A percentile compares a stretch with the other conserved stretches of the same genome.
phyloP scores from a whole-genome alignment of 2,113 vertebrate genomes.

The Edolisoma coerulescens region DNA sequence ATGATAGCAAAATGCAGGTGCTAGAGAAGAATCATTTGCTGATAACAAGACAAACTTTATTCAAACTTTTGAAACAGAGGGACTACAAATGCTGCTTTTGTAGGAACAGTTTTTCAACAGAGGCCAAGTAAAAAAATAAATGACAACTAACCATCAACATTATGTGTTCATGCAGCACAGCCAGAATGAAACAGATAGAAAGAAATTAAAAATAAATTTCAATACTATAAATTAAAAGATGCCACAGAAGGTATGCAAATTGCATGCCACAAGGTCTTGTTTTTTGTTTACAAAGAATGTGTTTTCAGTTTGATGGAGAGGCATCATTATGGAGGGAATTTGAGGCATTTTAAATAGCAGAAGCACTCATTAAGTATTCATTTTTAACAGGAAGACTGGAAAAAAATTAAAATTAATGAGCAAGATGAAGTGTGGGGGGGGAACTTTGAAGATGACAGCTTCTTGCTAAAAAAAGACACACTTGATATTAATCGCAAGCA shows the following conservation, averaged over 20 bases:
- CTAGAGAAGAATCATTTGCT: neutral
- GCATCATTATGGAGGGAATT: conserved; percentile 64
- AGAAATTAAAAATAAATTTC: conserved; percentile 45
- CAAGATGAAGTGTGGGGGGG: conserved; percentile 9
- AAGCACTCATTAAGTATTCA: conserved; percentile 64
- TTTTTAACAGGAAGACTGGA: conserved; percentile 63
- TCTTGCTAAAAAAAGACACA: conserved; percentile 42
- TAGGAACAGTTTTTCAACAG: neutral
- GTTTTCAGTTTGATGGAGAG: conserved; percentile 63
- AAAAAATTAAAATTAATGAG: conserved; percentile 70
- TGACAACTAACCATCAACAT: neutral
- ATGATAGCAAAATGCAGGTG: neutral
- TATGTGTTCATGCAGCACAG: conserved; percentile 56
- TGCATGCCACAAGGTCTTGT: conserved; percentile 35
- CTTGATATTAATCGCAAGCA: conserved; percentile 49
- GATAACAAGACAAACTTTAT: neutral
- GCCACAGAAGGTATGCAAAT: conserved; percentile 65
- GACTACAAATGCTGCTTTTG: neutral
- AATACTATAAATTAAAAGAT: conserved; percentile 62
- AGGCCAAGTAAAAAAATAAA: neutral
- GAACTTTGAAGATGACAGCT: conserved; percentile 54
- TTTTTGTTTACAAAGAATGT: conserved; percentile 60
- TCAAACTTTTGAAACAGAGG: neutral
- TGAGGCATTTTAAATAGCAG: conserved; percentile 61
- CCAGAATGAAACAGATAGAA: conserved; percentile 73